Percentiles rank a stretch among this genome's conserved stretches.
These are phyloP conservation scores for Pinna nobilis DNA, from an alignment of 1,140 invertebrate genomes.

Conservation along the genomic window DNA sequence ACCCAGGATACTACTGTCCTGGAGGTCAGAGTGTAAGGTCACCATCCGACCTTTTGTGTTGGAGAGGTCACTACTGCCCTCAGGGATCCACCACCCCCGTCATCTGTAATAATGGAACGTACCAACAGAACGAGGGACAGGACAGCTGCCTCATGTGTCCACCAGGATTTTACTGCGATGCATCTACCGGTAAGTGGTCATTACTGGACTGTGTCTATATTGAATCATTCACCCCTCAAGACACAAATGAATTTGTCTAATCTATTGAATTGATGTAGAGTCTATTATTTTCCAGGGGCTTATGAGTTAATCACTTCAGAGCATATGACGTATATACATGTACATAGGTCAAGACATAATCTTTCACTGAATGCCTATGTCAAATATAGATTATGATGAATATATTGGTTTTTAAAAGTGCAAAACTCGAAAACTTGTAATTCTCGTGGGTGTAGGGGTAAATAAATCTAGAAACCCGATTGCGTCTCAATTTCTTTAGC, in stretches of 20 bases:
- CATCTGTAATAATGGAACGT: conserved; percentile 68
- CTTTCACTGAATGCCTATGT: neutral
- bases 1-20: conserved; percentile 70
- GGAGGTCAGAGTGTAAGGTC: conserved; percentile 64
- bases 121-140: conserved; percentile 60
- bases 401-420: neutral
- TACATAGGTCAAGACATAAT: neutral
- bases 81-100: conserved; percentile 55
- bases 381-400: neutral
- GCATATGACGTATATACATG: neutral
- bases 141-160: conserved; percentile 61
- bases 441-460: too few species aligned
- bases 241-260: too few species aligned
- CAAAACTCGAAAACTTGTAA: too few species aligned
- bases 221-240: too few species aligned
- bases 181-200: conserved; percentile 17
- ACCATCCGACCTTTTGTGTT: conserved; percentile 62
- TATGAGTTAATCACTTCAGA: neutral
- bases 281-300: too few species aligned
- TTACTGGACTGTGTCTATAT: too few species aligned
- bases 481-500: too few species aligned
- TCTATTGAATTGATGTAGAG: too few species aligned
- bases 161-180: conserved; percentile 69
- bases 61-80: conserved; percentile 63
- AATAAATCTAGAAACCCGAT: too few species aligned